Conservation (phyloP, 2,113 vertebrate species). For the Steatornis caripensis region DNA sequence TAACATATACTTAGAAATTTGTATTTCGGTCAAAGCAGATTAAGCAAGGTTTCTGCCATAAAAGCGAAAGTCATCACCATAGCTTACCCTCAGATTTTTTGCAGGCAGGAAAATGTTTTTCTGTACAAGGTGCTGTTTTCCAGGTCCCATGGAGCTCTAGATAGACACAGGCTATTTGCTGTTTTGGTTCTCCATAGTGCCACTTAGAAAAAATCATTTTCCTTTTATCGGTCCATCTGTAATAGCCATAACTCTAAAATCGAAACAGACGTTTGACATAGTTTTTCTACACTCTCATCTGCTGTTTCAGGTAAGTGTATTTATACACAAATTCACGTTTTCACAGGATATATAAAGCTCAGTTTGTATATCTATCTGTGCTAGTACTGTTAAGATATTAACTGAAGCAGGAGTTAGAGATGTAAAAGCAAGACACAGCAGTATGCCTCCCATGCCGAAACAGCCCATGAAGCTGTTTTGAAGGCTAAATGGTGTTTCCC, state of each 20-base stretch:
- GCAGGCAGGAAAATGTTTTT: slow-evolving; percentile 81
- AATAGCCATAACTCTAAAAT: slow-evolving; percentile 78
- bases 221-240: slow-evolving; percentile 82
- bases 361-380: background rate
- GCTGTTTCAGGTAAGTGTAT: background rate
- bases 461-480: background rate
- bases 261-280: background rate
- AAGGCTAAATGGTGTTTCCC: background rate
- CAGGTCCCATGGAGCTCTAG: slow-evolving; percentile 82
- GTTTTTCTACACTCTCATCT: background rate
- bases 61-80: background rate
- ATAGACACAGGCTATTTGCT: slow-evolving; percentile 84
- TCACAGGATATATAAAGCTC: background rate
- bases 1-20: background rate
- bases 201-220: slow-evolving; percentile 81
- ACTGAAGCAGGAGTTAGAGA: background rate
- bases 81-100: slow-evolving; percentile 82
- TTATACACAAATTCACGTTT: background rate
- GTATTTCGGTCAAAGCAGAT: background rate
- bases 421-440: background rate
- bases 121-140: slow-evolving; percentile 84
- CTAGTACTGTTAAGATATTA: background rate
- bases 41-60: background rate
- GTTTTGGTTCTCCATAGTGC: slow-evolving; percentile 77
- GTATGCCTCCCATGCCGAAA: background rate